A percentile compares a stretch with the other conserved stretches of the same genome.
Evolutionary conservation across 2,888 invertebrate species (phyloP).

Genomic region (Cyaniris semiargus): DNA sequence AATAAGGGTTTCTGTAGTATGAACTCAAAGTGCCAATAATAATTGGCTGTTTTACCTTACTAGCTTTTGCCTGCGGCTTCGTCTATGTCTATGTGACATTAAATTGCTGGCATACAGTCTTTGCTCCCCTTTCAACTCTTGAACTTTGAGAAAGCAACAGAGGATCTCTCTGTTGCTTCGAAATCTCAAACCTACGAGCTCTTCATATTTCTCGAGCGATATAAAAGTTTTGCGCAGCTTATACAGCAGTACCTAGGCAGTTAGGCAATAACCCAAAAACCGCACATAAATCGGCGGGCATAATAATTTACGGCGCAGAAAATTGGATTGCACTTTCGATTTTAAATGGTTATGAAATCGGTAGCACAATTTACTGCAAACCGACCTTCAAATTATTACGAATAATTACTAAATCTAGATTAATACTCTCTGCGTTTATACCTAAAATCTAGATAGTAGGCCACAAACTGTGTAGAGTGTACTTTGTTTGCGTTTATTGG

Average conservation of each 20-base stretch:
- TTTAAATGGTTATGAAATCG: slow-evolving; percentile 1
- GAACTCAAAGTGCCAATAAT: too few relatives aligned
- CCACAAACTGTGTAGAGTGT: too few relatives aligned
- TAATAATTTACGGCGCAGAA: not conserved
- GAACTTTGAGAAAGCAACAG: not conserved
- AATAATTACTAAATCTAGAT: not conserved
- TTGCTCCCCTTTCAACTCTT: not conserved
- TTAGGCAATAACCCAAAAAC: slow-evolving; percentile 10
- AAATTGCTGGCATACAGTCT: too few relatives aligned
- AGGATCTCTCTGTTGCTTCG: too few relatives aligned
- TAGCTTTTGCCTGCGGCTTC: too few relatives aligned
- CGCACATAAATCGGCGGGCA: not conserved
- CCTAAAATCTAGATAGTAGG: not conserved
- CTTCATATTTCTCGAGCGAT: not conserved
- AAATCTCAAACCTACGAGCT: too few relatives aligned
- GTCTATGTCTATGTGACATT: too few relatives aligned
- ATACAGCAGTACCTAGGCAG: not conserved
- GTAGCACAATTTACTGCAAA: not conserved
- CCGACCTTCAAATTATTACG: slow-evolving; percentile 10
- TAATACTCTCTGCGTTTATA: not conserved
- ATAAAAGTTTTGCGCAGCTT: not conserved
- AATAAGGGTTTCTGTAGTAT: too few relatives aligned
- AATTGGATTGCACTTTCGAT: slow-evolving; percentile 21
- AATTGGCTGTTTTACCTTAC: too few relatives aligned
- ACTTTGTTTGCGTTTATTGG: too few relatives aligned